These are phyloP conservation scores for Aratinga solstitialis DNA, from an alignment of 2,797 vertebrate genomes.

Conservation along the genomic window DNA sequence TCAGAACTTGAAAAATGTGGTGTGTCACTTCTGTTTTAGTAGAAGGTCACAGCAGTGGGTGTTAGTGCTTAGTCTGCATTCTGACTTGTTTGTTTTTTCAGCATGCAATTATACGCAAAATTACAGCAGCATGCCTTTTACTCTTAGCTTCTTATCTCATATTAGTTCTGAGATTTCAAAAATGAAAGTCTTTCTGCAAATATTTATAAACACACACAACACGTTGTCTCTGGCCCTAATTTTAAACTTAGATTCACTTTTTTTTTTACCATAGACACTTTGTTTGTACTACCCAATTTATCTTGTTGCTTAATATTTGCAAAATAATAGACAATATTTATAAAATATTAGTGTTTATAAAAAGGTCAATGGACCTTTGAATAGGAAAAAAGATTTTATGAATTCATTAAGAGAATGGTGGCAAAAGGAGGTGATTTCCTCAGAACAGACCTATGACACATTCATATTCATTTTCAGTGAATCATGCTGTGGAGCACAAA, in stretches of 20 bases:
- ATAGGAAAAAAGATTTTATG: not conserved
- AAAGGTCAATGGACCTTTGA: not conserved
- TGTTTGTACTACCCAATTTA: not conserved
- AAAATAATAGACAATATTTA: not conserved
- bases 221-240: not conserved
- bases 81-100: not conserved
- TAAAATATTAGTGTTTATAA: not conserved
- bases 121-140: not conserved
- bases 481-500: not conserved
- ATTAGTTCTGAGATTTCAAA: not conserved
- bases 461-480: conserved; percentile 31
- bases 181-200: not conserved
- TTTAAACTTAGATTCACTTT: not conserved
- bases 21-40: not conserved
- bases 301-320: not conserved
- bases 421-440: not conserved
- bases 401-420: not conserved
- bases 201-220: not conserved
- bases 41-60: not conserved
- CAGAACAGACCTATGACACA: conserved; percentile 1
- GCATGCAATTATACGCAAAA: not conserved
- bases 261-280: not conserved
- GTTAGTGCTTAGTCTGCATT: not conserved
- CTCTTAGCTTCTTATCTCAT: not conserved
- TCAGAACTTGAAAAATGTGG: not conserved